A percentile compares a stretch with the other conserved stretches of the same genome.
Evolutionary conservation across 2,888 invertebrate species (phyloP).

Genomic region (Aphidoletes aphidimyza): DNA sequence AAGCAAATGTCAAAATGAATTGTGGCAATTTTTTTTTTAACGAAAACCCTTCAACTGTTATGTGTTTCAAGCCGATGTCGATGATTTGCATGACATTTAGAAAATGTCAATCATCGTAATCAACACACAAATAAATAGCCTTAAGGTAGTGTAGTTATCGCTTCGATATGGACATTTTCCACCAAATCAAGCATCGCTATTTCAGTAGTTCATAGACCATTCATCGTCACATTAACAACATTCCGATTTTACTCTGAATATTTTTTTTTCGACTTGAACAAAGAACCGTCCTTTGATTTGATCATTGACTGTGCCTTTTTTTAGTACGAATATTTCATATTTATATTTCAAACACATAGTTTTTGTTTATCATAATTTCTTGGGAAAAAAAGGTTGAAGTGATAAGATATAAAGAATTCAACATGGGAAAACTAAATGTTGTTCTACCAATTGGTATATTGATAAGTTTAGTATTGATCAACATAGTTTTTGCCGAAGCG

Average conservation of each 20-base stretch:
- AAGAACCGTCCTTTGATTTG: neutral
- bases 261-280: neutral
- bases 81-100: neutral
- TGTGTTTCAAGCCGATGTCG: conserved; percentile 17
- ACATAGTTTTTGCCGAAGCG: neutral
- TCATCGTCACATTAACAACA: conserved; percentile 11
- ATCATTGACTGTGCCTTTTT: neutral
- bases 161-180: neutral
- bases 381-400: neutral
- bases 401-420: neutral
- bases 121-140: neutral
- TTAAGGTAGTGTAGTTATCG: neutral
- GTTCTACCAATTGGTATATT: neutral
- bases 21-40: neutral
- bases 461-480: neutral
- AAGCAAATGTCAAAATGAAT: conserved; percentile 1
- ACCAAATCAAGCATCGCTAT: neutral
- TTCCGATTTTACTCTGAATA: neutral
- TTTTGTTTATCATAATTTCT: conserved; percentile 26
- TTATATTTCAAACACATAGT: neutral
- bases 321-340: neutral
- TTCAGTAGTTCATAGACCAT: conserved; percentile 28
- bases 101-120: neutral
- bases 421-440: neutral
- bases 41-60: neutral